Evolutionary conservation across 2,888 invertebrate species (phyloP), one percentile per base, ranked within the genome.

Genomic region (Melanchra persicariae): DNA sequence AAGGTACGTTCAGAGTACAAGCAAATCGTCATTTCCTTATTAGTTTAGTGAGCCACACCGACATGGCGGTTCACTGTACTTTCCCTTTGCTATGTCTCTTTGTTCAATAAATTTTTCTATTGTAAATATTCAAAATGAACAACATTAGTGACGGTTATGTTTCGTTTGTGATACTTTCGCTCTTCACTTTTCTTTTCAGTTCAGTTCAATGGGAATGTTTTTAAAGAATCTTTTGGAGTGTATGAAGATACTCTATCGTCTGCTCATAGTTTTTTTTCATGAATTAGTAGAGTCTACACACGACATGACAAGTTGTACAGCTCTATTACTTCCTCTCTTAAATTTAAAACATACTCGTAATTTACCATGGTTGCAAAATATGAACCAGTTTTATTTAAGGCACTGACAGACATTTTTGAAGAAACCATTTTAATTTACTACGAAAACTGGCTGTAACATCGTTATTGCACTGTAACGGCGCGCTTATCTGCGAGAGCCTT

Each of bases 21-120:
- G 74, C 61, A 84, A 86, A 85, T 81, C 71, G 84, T 81, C 79
- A 75, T 77, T 86, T 86, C 86, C 85, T 86, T 86, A 86, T 86
- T 86, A 86, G 85, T 83, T 84, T 81, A 63, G 77, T 76, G 55
- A 66, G 82, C 62, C 66, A 68, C 70, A 58, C 54, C 54, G 64
- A 22, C 75, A 54, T 57, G 59, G 57, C 62, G 55, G 84, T 78
- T 70, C 76, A 65, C 52, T 78, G 72, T 74, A 77, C 86, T 85
- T 85, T 85, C 86, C 84, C 84, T 84, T 84, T 54, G 68, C 51
- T 55, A 61, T 66, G 66, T 72, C 52, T 80, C 64, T 67, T 73
- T 71, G 70, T 72, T 45, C 68, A 73, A 65, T 73, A 82, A n/a
- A 67, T 72, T 62, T 75, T 72, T 79, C 72, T 67, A 82, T 82